These are phyloP conservation scores for Podarcis cretensis DNA, from an alignment of 2,113 vertebrate species.

Conservation along the genomic window DNA sequence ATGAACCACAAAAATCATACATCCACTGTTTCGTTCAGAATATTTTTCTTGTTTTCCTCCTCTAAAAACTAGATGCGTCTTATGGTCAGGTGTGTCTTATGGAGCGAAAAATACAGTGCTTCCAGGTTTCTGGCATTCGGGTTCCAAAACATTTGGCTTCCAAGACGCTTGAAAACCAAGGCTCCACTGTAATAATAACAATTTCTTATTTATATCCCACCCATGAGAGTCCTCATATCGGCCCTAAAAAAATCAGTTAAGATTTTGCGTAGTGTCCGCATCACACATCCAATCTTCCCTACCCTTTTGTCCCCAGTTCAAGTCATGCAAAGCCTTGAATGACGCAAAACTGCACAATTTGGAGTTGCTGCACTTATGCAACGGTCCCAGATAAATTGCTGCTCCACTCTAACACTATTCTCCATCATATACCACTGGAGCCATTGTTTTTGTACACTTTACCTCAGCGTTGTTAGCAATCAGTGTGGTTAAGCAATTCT, in stretches of 20 bases:
- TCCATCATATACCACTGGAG: not conserved
- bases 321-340: not conserved
- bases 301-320: not conserved
- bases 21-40: too few relatives aligned
- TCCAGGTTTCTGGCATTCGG: too few relatives aligned
- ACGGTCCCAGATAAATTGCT: not conserved
- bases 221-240: not conserved
- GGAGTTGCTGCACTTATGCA: not conserved
- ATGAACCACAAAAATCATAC: too few relatives aligned
- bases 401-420: not conserved
- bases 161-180: too few relatives aligned
- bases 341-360: not conserved
- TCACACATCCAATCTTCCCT: not conserved
- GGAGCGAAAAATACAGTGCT: too few relatives aligned
- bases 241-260: not conserved
- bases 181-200: too few relatives aligned
- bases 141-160: too few relatives aligned
- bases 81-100: too few relatives aligned
- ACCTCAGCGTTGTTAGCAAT: not conserved
- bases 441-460: too few relatives aligned
- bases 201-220: too few relatives aligned
- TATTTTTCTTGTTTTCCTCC: too few relatives aligned
- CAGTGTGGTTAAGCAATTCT: slow-evolving; percentile 50
- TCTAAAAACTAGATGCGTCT: too few relatives aligned
- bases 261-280: not conserved